Evolutionary conservation across 2,888 invertebrate species (phyloP).

Genomic region (Nomada ruficornis): DNA sequence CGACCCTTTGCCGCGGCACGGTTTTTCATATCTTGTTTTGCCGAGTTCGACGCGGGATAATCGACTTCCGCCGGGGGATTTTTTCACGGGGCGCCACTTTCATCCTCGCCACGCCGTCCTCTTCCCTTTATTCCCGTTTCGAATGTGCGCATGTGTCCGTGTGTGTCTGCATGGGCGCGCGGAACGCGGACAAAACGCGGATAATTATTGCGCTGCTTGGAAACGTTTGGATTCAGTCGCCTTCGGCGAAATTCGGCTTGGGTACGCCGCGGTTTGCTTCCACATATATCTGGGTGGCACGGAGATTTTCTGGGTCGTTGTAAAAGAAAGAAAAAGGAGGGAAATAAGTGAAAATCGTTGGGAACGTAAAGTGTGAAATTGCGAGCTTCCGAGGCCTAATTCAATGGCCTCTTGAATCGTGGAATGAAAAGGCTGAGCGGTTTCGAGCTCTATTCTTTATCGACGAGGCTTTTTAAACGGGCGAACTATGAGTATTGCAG

Average conservation of each 20-base stretch:
- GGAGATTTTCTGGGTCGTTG: neutral
- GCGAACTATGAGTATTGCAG: no score
- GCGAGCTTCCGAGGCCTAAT: neutral
- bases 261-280: no score
- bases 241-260: no score
- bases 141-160: no score
- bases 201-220: slow-evolving; percentile 47
- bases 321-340: no score
- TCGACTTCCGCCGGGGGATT: slow-evolving; percentile 41
- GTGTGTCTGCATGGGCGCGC: neutral
- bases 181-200: slow-evolving; percentile 20
- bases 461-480: no score
- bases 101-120: neutral
- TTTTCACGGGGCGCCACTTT: slow-evolving; percentile 10
- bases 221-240: slow-evolving; percentile 34
- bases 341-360: neutral
- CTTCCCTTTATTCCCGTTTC: no score
- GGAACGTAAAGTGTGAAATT: no score
- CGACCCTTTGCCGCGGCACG: neutral
- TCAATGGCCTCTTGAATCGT: neutral
- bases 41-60: slow-evolving; percentile 33
- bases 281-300: no score
- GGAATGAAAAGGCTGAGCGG: no score
- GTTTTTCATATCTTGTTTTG: slow-evolving; percentile 32
- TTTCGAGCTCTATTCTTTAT: no score